Base-by-base conservation (phyloP, 2,888 invertebrate genomes). In the Himalopsyche anomala region DNA sequence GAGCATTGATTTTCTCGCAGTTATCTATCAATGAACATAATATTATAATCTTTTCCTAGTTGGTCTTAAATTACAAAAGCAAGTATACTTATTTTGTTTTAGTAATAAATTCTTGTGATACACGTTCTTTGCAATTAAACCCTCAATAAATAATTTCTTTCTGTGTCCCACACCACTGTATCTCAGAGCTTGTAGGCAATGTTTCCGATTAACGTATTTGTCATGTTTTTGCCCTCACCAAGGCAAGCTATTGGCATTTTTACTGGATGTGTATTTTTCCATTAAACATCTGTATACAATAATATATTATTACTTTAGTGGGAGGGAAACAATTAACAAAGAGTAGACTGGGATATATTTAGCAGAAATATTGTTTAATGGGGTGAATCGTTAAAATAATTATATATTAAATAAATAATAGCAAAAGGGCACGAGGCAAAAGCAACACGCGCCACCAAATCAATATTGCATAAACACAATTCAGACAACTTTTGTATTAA, bases 291-390 rank as follows among this genome's bases (percentile, higher is more conserved):
- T 87, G 86, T 87, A 85, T 83, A 82, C 62, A 62, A 19, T 84
- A 85, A 88, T 87, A 88, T 84, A 88, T 87, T 87, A 88, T 87
- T 87, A 85, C 84, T 86, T 85, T 62, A 84, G 80, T 80, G 83
- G 83, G 84, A 83, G 82, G 85, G 87, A 88, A 87, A 88, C 88
- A 88, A 88, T 88, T 88, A 88, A 84, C 85, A 85, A 86, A 86
- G 86, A 86, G 85, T 51, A 83, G 74, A 84, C 87, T 28, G 79
- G 80, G 83, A 84, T 87, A 86, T 86, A 84, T 87, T 87, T 85
- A 87, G 85, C 80, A 62, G 82, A 84, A 83, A 87, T 84, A 87
- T 85, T 85, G 85, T 69, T 85, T 84, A 74, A 83, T 81, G 82
- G 86, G 86, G 86, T 74, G 86, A 86, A 62, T 62, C 12, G 62